Evolutionary conservation across 2,797 vertebrate species (phyloP).

Genomic region (Microhierax caerulescens): DNA sequence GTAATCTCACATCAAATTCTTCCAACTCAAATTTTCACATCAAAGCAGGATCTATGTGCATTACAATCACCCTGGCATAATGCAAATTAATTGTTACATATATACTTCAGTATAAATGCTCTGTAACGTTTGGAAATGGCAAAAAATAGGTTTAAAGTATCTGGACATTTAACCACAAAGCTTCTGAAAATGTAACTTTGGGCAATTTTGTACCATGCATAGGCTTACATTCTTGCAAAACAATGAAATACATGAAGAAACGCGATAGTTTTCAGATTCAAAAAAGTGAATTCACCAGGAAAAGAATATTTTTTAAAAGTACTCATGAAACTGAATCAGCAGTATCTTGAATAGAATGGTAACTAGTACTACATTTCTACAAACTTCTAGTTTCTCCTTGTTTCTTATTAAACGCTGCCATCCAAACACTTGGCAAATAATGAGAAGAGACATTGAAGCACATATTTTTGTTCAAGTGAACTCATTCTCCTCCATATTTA

Average conservation of each 20-base stretch:
- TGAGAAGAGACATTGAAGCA: neutral
- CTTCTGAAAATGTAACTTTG: neutral
- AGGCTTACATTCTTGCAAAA: neutral
- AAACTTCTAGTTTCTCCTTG: neutral
- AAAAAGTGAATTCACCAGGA: neutral
- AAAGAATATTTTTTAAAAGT: neutral
- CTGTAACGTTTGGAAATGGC: neutral
- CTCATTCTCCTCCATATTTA: neutral
- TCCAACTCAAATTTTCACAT: neutral
- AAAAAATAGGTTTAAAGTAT: neutral
- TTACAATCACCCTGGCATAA: neutral
- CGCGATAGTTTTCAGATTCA: neutral
- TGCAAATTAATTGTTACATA: neutral
- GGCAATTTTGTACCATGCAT: neutral
- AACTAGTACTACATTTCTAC: neutral
- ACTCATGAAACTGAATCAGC: neutral
- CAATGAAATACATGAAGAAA: neutral
- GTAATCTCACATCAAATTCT: neutral
- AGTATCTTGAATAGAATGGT: neutral
- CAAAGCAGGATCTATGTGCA: neutral
- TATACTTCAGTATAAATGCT: neutral
- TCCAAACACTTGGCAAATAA: neutral
- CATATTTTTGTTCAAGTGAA: neutral
- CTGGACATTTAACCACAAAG: neutral
- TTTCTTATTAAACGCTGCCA: neutral